Evolutionary conservation across 2,113 vertebrate genomes (phyloP), one percentile per base, ranked within the genome.

Genomic region (Talpa occidentalis): DNA sequence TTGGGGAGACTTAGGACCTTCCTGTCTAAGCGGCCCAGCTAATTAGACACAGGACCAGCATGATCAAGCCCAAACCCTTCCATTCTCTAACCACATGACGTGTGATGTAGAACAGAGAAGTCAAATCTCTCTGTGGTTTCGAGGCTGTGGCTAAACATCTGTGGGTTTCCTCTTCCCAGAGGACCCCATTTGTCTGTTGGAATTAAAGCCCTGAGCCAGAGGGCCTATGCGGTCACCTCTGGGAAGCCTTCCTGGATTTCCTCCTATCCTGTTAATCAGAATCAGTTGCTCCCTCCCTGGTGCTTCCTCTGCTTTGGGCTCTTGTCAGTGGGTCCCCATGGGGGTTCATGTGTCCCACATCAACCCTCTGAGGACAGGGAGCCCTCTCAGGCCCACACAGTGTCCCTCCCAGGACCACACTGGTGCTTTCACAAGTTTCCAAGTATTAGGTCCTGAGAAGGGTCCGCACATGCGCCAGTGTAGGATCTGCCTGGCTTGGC

Each of bases 201-300:
- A 66, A 42, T 52, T 87, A 66, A 42, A 90, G 52, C 37, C 74
- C 49, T 92, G 91, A 44, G 44, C 16, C n/a, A 52, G 49, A 76
- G 54, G 54, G 54, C 54, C 19, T 56, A 56, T 21, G 7, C 1
- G 56, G 28, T 49, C 15, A 8, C 62, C 91, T 67, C 94, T 19
- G 16, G 56, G 79, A 83, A 87, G 89, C 70, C 79, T 86, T 70
- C 78, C 79, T 73, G 30, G 81, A 17, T 77, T 70, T 74, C 47
- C 11, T 8, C 49, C 3, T 24, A 2, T 17, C 30, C 66, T 64
- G 12, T 32, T 28, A 10, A n/a, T 91, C 79, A 56, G 67, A n/a
- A 72, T 62, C 28, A 28, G 76, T 79, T 87, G 5, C 32, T 73
- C 42, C 17, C 73, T 73, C 49, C 40, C 32, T 35, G 49, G 2